These are phyloP conservation scores for Orgyia antiqua DNA, from an alignment of 2,888 invertebrate species.

Conservation along the genomic window DNA sequence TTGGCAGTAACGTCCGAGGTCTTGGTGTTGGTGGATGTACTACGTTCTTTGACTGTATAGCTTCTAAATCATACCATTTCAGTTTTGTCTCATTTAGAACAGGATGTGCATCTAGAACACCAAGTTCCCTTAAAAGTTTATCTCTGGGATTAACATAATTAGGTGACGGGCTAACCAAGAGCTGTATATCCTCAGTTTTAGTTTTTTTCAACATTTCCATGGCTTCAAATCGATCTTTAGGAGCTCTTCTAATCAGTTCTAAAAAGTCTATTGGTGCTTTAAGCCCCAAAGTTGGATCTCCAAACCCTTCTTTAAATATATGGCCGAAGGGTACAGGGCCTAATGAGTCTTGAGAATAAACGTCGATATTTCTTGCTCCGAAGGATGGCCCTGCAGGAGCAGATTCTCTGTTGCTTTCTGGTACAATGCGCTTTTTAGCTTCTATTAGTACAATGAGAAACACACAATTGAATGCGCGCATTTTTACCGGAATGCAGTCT, in stretches of 20 bases:
- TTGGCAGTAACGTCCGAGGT: no score
- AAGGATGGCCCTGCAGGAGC: neutral
- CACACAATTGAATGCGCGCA: constrained; percentile 25
- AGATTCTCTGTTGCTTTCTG: neutral
- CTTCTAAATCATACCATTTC: constrained; percentile 26
- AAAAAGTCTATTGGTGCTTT: constrained; percentile 31
- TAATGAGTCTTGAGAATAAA: neutral
- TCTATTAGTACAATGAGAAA: constrained; percentile 20
- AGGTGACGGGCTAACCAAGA: neutral
- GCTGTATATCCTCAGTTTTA: constrained; percentile 1
- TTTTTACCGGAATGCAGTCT: no score
- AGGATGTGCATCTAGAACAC: neutral
- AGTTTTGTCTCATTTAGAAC: constrained; percentile 9
- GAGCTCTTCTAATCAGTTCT: constrained; percentile 20
- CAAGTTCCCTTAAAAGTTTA: constrained; percentile 5
- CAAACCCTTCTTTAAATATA: constrained; percentile 34
- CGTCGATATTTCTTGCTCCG: neutral
- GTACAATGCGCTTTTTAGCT: constrained; percentile 8
- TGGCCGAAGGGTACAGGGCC: constrained; percentile 41
- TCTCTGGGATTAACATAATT: constrained; percentile 12
- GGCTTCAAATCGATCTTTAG: constrained; percentile 14
- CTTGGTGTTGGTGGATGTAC: neutral
- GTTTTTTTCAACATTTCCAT: constrained; percentile 10
- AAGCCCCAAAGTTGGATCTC: constrained; percentile 18
- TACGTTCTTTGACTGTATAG: constrained; percentile 25